Percentiles rank a stretch among this genome's conserved stretches.
These are phyloP conservation scores for Cervus canadensis DNA, from an alignment of 2,113 vertebrate genomes.

Conservation along the genomic window DNA sequence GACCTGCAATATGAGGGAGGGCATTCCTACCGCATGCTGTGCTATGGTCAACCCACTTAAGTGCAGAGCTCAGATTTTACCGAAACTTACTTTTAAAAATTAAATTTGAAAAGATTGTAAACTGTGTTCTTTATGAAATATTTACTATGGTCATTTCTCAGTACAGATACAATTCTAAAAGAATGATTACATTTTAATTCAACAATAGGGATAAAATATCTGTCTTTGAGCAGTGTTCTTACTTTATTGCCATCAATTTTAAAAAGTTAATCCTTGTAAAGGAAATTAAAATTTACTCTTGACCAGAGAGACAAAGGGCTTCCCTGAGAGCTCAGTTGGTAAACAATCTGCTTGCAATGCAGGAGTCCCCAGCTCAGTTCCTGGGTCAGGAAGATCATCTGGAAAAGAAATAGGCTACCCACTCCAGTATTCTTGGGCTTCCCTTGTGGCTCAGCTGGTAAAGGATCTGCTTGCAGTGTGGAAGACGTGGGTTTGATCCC, in stretches of 20 bases:
- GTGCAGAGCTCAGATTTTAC: background rate
- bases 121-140: background rate
- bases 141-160: background rate
- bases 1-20: accelerated
- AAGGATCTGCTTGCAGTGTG: background rate
- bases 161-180: background rate
- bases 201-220: background rate
- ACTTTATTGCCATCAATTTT: background rate
- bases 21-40: background rate
- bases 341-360: background rate
- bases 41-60: background rate
- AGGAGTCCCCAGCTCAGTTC: background rate
- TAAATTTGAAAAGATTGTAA: background rate
- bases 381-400: background rate
- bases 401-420: background rate
- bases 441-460: background rate
- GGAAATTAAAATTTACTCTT: background rate
- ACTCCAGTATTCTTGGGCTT: background rate
- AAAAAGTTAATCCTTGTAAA: background rate
- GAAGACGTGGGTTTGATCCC: background rate
- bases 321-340: background rate
- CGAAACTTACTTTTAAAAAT: background rate
- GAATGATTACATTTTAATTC: background rate
- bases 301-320: background rate
- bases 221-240: background rate